phyloP scores from a whole-genome alignment of 2,888 invertebrate genomes.

The Lycia hirtaria region DNA sequence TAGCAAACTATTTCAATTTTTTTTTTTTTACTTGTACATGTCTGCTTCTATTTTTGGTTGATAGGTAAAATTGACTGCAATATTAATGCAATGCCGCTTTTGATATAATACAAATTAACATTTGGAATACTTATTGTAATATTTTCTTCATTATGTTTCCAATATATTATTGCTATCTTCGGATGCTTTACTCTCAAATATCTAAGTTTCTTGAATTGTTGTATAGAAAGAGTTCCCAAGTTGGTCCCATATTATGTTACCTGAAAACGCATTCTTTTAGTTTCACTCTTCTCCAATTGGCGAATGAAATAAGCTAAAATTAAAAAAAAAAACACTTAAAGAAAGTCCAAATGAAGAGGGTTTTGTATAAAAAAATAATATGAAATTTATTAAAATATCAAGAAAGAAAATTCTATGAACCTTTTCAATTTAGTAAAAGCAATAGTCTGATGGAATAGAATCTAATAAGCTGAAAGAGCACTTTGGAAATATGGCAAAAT shows the following conservation, averaged over 20 bases:
- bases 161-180: too few species aligned
- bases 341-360: not conserved
- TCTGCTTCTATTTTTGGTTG: not conserved
- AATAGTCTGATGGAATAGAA: slow-evolving; percentile 16
- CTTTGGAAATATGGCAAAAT: slow-evolving; percentile 11
- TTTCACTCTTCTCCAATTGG: too few species aligned
- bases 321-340: too few species aligned
- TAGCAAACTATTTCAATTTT: too few species aligned
- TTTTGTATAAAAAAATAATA: not conserved
- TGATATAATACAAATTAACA: slow-evolving; percentile 21
- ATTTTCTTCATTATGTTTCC: too few species aligned
- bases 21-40: not conserved
- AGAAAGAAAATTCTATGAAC: slow-evolving; percentile 4
- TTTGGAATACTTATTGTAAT: slow-evolving; percentile 8
- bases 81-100: slow-evolving; percentile 43
- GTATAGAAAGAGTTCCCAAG: too few species aligned
- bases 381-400: slow-evolving; percentile 27
- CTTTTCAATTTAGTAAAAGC: slow-evolving; percentile 20
- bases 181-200: too few species aligned
- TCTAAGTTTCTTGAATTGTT: too few species aligned
- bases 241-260: too few species aligned
- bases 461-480: slow-evolving; percentile 17
- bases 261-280: too few species aligned
- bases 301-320: too few species aligned
- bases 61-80: slow-evolving; percentile 43